Percentiles rank a stretch among this genome's conserved stretches.
Conservation (phyloP, 2,888 invertebrate species). For the Fragum fragum region DNA sequence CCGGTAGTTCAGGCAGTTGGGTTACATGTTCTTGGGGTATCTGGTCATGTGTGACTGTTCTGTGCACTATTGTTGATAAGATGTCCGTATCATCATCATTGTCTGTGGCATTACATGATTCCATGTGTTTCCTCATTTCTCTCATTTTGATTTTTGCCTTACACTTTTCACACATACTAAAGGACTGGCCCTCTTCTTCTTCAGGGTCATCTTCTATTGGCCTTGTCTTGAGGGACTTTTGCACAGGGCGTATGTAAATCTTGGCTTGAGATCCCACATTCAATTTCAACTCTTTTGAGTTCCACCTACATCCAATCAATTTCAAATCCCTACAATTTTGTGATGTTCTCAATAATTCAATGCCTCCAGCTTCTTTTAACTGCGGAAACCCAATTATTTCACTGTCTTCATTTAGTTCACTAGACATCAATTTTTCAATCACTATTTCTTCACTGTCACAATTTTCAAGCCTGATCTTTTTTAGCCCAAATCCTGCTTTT, state of each 20-base stretch:
- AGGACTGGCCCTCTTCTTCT: not conserved
- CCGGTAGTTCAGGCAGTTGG: no score
- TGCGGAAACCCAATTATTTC: conserved; percentile 27
- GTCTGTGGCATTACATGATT: not conserved
- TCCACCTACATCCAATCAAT: conserved; percentile 32
- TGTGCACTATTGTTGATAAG: no score
- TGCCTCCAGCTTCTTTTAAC: conserved; percentile 34
- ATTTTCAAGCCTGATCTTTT: conserved; percentile 32
- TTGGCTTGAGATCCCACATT: conserved; percentile 41
- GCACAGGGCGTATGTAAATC: conserved; percentile 51
- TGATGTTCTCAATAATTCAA: conserved; percentile 47
- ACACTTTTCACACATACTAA: conserved; percentile 28
- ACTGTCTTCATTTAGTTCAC: not conserved
- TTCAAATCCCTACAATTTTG: conserved; percentile 37
- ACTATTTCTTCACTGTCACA: conserved; percentile 11
- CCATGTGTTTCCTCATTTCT: conserved; percentile 29
- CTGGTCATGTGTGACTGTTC: no score
- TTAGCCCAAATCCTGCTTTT: conserved; percentile 34
- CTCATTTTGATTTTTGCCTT: conserved; percentile 11
- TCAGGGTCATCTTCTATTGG: not conserved
- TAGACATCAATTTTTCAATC: not conserved
- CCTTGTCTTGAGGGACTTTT: conserved; percentile 1
- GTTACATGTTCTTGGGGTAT: no score
- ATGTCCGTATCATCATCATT: no score
- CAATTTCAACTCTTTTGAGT: conserved; percentile 31